Evolutionary conservation across 2,113 vertebrate species (phyloP).

Genomic region (Lathamus discolor): DNA sequence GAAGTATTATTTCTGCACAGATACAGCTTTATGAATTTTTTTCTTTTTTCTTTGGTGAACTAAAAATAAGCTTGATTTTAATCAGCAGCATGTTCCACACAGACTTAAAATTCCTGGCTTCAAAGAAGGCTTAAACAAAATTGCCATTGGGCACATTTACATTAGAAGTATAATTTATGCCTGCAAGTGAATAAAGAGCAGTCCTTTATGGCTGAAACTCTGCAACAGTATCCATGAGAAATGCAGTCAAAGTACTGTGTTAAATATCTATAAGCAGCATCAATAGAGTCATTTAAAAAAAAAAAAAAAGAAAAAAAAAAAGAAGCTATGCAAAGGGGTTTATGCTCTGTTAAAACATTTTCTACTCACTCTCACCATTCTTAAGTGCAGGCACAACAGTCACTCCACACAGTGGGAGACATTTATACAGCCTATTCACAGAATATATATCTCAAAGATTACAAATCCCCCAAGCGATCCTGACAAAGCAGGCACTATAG

Average conservation of each 20-base stretch:
- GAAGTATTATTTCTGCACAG: neutral
- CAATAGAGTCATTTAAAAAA: neutral
- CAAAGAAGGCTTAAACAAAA: conserved; percentile 29
- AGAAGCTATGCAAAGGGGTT: neutral
- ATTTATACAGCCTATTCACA: conserved; percentile 34
- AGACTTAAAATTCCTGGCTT: conserved; percentile 49
- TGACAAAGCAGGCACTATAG: conserved; percentile 30
- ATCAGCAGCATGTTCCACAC: conserved; percentile 16
- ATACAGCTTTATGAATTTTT: neutral
- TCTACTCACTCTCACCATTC: conserved; percentile 27
- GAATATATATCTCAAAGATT: conserved; percentile 1
- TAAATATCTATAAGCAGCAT: conserved; percentile 32
- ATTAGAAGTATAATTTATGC: conserved; percentile 56
- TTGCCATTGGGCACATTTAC: conserved; percentile 32
- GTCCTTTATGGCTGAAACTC: conserved; percentile 66
- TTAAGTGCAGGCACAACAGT: neutral
- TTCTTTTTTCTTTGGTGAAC: neutral
- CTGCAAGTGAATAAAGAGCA: conserved; percentile 49
- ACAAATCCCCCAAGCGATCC: conserved; percentile 19
- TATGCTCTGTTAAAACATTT: conserved; percentile 20
- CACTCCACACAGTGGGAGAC: conserved; percentile 13
- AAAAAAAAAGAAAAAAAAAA: neutral
- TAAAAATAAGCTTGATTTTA: conserved; percentile 44
- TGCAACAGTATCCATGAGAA: conserved; percentile 21
- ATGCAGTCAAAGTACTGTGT: neutral